A percentile compares a stretch with the other conserved stretches of the same genome.
Conservation (phyloP, 2,113 vertebrate species). For the Macroglossus sobrinus region DNA sequence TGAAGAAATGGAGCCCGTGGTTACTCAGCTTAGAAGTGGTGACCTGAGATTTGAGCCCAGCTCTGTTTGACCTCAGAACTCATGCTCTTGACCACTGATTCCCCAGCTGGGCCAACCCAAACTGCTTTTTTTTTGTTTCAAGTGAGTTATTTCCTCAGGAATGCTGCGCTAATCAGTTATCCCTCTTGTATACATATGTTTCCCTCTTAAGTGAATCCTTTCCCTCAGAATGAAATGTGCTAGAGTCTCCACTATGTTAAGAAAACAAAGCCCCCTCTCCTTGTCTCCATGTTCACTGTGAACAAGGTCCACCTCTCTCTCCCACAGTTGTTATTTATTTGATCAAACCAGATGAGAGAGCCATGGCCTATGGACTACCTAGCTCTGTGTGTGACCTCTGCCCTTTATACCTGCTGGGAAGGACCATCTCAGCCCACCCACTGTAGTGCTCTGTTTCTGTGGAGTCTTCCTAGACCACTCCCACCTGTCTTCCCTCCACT, state of each 20-base stretch:
- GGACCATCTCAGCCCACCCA: background rate
- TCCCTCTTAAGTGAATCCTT: background rate
- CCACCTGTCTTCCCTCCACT: background rate
- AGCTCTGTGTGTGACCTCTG: background rate
- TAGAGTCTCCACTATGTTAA: background rate
- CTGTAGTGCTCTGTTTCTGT: background rate
- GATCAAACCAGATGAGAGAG: background rate
- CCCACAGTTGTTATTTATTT: background rate
- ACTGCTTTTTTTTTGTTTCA: background rate
- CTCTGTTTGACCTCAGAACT: background rate
- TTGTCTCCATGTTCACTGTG: background rate
- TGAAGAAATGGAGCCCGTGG: background rate
- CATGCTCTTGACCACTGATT: background rate
- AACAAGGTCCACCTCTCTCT: background rate
- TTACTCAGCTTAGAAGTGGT: background rate
- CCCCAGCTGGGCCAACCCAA: background rate
- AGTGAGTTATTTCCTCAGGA: background rate
- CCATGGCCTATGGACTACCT: background rate
- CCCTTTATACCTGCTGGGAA: background rate
- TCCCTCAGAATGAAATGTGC: background rate
- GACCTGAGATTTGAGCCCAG: background rate
- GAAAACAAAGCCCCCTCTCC: background rate
- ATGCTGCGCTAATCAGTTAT: background rate
- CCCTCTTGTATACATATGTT: background rate
- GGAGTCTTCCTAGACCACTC: too few species aligned